Conservation (phyloP, 2,888 invertebrate species). For the Lasioglossum lativentre region DNA sequence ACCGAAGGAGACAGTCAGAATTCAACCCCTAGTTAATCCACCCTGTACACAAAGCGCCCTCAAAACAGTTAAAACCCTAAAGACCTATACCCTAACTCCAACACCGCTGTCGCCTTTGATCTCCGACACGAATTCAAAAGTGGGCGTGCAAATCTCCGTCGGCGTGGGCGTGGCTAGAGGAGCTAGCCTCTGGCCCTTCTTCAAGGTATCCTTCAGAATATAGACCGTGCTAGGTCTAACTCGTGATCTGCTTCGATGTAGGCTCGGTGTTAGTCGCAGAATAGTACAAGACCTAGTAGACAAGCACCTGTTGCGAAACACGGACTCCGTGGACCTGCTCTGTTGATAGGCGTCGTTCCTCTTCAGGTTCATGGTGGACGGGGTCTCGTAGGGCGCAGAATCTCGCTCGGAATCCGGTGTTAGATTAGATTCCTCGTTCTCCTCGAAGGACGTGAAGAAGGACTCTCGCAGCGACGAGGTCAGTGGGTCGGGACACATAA, state of each 20-base stretch:
- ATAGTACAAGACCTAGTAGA: slow-evolving; percentile 70
- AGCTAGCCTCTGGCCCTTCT: slow-evolving; percentile 70
- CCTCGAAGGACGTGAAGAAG: slow-evolving; percentile 81
- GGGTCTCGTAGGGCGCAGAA: slow-evolving; percentile 62
- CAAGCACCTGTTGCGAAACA: slow-evolving; percentile 65
- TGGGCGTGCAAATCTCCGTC: slow-evolving; percentile 80
- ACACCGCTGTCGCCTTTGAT: slow-evolving; percentile 76
- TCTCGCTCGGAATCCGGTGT: slow-evolving; percentile 40
- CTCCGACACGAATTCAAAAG: slow-evolving; percentile 78
- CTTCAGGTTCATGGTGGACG: slow-evolving; percentile 78
- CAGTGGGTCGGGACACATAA: slow-evolving; percentile 80
- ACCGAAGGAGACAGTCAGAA: not conserved
- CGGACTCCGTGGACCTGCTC: slow-evolving; percentile 80
- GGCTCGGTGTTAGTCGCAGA: slow-evolving; percentile 72
- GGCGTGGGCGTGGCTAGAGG: slow-evolving; percentile 79
- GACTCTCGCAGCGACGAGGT: slow-evolving; percentile 81
- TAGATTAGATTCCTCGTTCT: slow-evolving; percentile 68
- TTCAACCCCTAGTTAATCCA: not conserved
- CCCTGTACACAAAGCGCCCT: not conserved
- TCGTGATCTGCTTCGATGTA: slow-evolving; percentile 72
- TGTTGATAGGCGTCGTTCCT: slow-evolving; percentile 67
- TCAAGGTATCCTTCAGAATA: slow-evolving; percentile 69
- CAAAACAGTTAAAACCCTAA: not conserved
- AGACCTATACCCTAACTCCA: slow-evolving; percentile 76
- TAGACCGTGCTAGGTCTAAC: slow-evolving; percentile 68